Evolutionary conservation across 2,113 vertebrate species (phyloP).

Genomic region (Polypterus bichir): DNA sequence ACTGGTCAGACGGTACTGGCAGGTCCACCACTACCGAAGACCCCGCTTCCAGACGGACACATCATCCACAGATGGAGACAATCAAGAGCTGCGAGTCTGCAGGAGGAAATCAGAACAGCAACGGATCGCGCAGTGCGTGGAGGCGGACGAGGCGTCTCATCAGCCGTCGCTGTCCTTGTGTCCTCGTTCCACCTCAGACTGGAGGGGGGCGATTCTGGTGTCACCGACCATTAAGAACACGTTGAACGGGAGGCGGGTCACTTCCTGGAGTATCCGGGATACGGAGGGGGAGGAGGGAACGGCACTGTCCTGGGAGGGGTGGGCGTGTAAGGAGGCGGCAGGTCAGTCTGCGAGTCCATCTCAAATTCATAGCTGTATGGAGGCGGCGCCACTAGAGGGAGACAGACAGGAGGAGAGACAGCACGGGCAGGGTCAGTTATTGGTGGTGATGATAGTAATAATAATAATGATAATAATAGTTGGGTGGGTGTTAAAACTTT

Average conservation of each 20-base stretch:
- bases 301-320: conserved; percentile 41
- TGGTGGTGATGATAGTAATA: no score
- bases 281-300: conserved; percentile 69
- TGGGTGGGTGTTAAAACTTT: no score
- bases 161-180: background rate
- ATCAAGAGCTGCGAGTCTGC: no score
- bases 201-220: background rate
- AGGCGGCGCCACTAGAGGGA: conserved; percentile 61
- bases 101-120: no score
- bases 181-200: background rate
- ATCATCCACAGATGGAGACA: no score
- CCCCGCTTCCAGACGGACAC: no score
- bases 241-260: conserved; percentile 20
- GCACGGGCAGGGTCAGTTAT: background rate
- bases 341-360: conserved; percentile 56
- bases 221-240: background rate
- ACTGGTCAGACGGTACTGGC: no score
- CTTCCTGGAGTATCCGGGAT: conserved; percentile 66
- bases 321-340: conserved; percentile 71
- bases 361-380: conserved; percentile 68
- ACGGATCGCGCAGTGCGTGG: no score
- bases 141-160: no score
- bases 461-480: no score
- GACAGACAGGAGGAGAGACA: conserved; percentile 3
- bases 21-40: no score